Evolutionary conservation across 2,113 vertebrate genomes (phyloP).

Genomic region (Passer domesticus): DNA sequence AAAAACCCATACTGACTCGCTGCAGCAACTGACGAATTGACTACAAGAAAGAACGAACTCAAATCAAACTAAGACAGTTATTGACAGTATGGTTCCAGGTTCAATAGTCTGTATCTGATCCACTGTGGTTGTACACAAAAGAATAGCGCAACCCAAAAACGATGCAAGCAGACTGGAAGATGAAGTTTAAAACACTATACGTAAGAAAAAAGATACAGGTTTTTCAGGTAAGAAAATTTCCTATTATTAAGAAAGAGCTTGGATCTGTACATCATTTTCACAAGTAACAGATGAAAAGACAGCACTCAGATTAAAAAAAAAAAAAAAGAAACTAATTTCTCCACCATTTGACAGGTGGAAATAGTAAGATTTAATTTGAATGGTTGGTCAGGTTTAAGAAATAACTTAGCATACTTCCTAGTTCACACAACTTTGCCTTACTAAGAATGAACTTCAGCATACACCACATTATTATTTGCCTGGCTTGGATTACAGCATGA

Average conservation of each 20-base stretch:
- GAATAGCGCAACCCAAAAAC: background rate
- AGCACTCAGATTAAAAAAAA: background rate
- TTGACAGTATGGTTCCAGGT: background rate
- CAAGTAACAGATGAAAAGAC: background rate
- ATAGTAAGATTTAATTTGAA: background rate
- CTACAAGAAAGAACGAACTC: background rate
- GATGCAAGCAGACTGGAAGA: background rate
- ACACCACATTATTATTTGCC: background rate
- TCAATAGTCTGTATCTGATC: background rate
- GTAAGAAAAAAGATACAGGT: background rate
- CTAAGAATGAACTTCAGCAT: background rate
- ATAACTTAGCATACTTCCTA: background rate
- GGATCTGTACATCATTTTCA: background rate
- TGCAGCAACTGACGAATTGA: background rate
- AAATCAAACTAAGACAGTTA: background rate
- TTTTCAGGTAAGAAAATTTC: background rate
- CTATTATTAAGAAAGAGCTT: background rate
- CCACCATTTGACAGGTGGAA: background rate
- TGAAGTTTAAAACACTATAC: background rate
- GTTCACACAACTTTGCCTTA: background rate
- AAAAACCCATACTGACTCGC: background rate
- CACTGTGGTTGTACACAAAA: background rate
- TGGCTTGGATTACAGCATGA: background rate
- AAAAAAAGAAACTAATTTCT: background rate
- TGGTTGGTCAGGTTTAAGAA: background rate